Percentiles rank a stretch among this genome's conserved stretches.
phyloP scores from a whole-genome alignment of 2,113 vertebrate genomes.

The Perognathus longimembris region DNA sequence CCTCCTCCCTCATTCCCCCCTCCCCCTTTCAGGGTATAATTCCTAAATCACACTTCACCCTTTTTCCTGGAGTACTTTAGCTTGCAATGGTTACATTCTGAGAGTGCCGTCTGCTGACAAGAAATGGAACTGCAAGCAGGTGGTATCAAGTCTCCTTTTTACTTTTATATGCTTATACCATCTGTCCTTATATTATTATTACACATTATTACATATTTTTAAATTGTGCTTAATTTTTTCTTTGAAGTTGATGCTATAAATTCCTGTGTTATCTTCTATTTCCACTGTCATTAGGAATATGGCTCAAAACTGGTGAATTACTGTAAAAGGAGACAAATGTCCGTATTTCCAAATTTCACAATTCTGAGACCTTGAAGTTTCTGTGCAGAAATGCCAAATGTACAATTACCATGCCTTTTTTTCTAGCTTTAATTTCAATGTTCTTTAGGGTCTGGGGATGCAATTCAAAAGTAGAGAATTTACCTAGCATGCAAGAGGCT shows the following conservation, averaged over 20 bases:
- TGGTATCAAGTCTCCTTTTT: not conserved
- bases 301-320: not conserved
- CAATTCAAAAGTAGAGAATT: not conserved
- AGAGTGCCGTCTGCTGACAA: conserved; percentile 49
- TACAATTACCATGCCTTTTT: not conserved
- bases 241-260: not conserved
- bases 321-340: not conserved
- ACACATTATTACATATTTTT: not conserved
- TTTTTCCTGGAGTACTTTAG: not conserved
- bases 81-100: not conserved
- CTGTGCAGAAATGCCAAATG: conserved; percentile 45
- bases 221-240: not conserved
- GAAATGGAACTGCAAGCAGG: conserved; percentile 10
- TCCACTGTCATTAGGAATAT: not conserved
- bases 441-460: not conserved
- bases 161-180: not conserved
- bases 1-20: too few relatives aligned
- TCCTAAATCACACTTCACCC: not conserved
- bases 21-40: not conserved
- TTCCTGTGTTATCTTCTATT: not conserved
- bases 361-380: conserved; percentile 15
- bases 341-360: not conserved
- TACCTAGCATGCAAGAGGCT: not conserved
- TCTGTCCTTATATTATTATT: not conserved
- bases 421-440: conserved; percentile 6